Conservation (phyloP, 2,797 vertebrate genomes). For the Bovichtus diacanthus region DNA sequence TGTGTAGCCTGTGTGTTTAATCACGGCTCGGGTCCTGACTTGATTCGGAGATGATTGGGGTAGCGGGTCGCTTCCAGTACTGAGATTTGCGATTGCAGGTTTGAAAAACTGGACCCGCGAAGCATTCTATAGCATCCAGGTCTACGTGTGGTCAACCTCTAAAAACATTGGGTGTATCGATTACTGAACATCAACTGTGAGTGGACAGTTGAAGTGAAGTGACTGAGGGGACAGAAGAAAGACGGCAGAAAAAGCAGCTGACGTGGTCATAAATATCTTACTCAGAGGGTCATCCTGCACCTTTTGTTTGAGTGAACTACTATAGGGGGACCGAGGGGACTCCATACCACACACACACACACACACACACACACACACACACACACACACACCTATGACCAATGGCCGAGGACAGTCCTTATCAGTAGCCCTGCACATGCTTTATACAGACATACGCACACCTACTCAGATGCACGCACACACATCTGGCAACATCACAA, state of each 20-base stretch:
- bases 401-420: constrained; percentile 49
- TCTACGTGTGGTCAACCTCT: not conserved
- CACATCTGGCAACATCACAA: not conserved
- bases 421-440: constrained; percentile 59
- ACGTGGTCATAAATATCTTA: constrained; percentile 20
- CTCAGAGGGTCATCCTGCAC: constrained; percentile 8
- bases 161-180: not conserved
- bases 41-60: too few relatives aligned
- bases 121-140: too few relatives aligned
- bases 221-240: too few relatives aligned
- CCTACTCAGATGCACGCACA: not conserved
- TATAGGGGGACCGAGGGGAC: not conserved
- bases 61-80: too few relatives aligned
- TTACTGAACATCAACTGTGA: not conserved
- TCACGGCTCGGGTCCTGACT: too few relatives aligned
- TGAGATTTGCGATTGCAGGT: too few relatives aligned
- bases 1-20: too few relatives aligned
- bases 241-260: not conserved
- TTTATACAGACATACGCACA: constrained; percentile 4
- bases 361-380: not conserved
- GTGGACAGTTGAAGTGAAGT: not conserved
- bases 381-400: constrained; percentile 24
- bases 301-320: constrained; percentile 7
- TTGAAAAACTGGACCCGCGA: too few relatives aligned
- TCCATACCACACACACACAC: not conserved